phyloP scores from a whole-genome alignment of 2,113 vertebrate species.

The Mixornis gularis region DNA sequence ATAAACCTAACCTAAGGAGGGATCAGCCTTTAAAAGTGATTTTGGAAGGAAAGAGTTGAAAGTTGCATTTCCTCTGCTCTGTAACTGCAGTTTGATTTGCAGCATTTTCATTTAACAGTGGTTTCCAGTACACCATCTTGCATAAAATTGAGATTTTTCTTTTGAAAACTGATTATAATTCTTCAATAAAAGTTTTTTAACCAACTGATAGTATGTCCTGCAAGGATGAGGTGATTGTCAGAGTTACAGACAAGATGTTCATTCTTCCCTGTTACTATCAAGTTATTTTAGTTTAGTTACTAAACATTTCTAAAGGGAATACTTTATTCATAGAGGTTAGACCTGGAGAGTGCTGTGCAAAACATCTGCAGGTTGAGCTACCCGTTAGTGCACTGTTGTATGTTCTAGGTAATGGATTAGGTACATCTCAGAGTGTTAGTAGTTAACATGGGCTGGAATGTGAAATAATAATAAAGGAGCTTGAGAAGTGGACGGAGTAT shows the following conservation, averaged over 20 bases:
- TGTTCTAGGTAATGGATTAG: neutral
- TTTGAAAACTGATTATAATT: neutral
- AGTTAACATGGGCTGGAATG: neutral
- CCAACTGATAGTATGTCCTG: neutral
- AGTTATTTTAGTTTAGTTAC: neutral
- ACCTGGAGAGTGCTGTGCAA: neutral
- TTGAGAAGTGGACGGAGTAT: neutral
- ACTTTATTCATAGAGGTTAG: neutral
- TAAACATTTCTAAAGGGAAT: neutral
- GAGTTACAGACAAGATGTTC: neutral
- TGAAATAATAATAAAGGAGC: neutral
- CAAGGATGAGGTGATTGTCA: neutral
- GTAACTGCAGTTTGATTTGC: neutral
- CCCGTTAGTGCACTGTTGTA: neutral
- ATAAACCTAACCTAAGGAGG: neutral
- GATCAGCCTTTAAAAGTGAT: neutral
- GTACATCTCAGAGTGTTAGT: neutral
- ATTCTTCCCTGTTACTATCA: neutral
- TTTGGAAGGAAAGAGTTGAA: neutral
- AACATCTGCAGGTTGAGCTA: neutral
- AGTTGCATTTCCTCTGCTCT: neutral
- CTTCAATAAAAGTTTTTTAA: neutral
- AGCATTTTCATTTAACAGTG: neutral
- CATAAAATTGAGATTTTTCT: neutral
- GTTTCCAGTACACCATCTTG: neutral